These are phyloP conservation scores for Taxidea taxus DNA, from an alignment of 2,113 vertebrate species.

Conservation along the genomic window DNA sequence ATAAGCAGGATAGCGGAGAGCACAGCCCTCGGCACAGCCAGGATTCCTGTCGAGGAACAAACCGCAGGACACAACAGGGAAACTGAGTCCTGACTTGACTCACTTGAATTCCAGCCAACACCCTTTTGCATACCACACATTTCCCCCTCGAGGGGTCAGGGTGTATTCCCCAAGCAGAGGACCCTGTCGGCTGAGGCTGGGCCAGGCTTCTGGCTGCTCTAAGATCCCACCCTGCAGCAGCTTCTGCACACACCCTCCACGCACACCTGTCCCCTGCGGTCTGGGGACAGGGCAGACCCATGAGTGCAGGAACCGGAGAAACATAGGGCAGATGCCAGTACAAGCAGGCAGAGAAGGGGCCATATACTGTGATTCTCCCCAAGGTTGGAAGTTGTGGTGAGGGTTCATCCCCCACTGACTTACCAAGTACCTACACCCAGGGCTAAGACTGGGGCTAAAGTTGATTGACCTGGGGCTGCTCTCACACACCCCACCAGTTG, in stretches of 20 bases:
- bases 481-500: background rate
- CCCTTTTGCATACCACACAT: background rate
- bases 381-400: too few relatives aligned
- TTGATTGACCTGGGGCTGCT: too few relatives aligned
- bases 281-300: background rate
- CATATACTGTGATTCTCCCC: background rate
- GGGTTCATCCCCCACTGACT: background rate
- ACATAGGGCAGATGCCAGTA: accelerated
- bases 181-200: background rate
- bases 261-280: accelerated
- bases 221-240: background rate
- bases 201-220: background rate
- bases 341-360: background rate
- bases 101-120: background rate
- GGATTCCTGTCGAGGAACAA: background rate
- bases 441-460: background rate
- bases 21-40: background rate
- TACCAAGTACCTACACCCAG: background rate
- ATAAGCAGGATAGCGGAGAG: background rate
- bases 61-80: background rate
- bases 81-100: background rate
- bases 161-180: accelerated
- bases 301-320: background rate
- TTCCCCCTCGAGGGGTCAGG: background rate
- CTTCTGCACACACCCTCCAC: background rate